Evolutionary conservation across 2,113 vertebrate genomes (phyloP), one percentile per base, ranked within the genome.

Genomic region (Sclerurus mexicanus): DNA sequence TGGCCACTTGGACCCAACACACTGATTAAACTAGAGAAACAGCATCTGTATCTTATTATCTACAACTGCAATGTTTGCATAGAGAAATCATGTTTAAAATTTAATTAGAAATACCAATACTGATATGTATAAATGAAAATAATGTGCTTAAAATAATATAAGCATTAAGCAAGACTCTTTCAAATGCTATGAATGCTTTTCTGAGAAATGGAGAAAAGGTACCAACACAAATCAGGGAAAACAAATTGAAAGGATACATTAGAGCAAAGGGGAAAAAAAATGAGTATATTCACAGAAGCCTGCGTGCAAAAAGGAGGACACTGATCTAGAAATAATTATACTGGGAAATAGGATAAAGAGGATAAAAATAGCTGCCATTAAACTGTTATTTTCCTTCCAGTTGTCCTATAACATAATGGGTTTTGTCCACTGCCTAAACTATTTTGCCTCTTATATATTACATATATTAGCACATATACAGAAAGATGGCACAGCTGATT

Each of bases 241-340:
- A 82, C 21, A 83, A 93, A 83, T 46, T 73, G 50, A 50, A 89
- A 93, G 22, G 30, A 77, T 67, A 88, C 11, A 63, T 86, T 84
- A 87, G 22, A 75, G 52, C 50, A 90, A 79, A 84, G 27, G 42
- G 6, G 8, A 27, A 71, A 75, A 63, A 72, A 49, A 46, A 24
- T 10, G 21, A 37, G 16, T 72, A 46, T 90, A 80, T 94, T 89
- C 88, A 78, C 44, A 94, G 79, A 88, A 90, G 79, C 79, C 27
- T 17, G 85, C 39, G 67, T 67, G 72, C 64, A 86, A 94, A 96
- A 96, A 96, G 87, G 90, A 94, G 93, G 93, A 96, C 95, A 93
- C 83, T 60, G 87, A 95, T 94, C 85, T 85, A 97, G 63, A 95
- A 97, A 96, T 96, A 96, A 96, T 97, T 97, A 89, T 64, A 90